Evolutionary conservation across 2,888 invertebrate genomes (phyloP), one percentile per base, ranked within the genome.

Genomic region (Hypolimnas misippus): DNA sequence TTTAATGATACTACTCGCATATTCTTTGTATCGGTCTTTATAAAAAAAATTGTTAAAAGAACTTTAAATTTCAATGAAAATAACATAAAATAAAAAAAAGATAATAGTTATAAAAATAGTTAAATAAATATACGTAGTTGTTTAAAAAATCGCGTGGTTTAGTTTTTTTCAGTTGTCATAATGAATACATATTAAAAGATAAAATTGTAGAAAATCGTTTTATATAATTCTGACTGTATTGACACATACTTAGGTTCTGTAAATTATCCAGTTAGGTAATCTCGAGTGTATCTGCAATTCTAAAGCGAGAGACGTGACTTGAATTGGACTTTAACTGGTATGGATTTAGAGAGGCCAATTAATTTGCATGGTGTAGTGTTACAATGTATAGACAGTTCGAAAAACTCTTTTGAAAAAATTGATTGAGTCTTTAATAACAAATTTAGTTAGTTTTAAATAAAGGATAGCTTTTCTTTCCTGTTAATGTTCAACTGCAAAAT

Each of bases 1-100:
- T 79, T 67, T 85, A 76, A 74, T 7, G 7, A 14, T 29, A 14
- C 1, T 14, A 21, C 29, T 14, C 2, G 10, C 6, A n/a, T 29
- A 29, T 25, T 7, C 3, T 49, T 1, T 8, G 14, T 12, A 6
- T 42, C 8, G n/a, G 3, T n/a, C 25, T 5, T 25, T 25, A 25
- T 25, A n/a, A 35, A 35, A 35, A n/a, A 0, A 4, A 35, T n/a
- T 35, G 35, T 35, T n/a, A 12, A 35, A 35, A 12, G 5, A 1
- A 2, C 14, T 40, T 7, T 16, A 40, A 14, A 14, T 14, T 12
- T 35, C 3, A 35, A 25, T 25, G 25, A 40, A 40, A 6, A 14
- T 38, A 38, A 5, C 14, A 12, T 33, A 10, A 7, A 33, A 33
- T 3, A 7, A 25, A 25, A 25, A 25, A 25, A 3, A 25, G 25